These are phyloP conservation scores for Drosophila testacea DNA, from an alignment of 2,888 invertebrate species.

Conservation along the genomic window DNA sequence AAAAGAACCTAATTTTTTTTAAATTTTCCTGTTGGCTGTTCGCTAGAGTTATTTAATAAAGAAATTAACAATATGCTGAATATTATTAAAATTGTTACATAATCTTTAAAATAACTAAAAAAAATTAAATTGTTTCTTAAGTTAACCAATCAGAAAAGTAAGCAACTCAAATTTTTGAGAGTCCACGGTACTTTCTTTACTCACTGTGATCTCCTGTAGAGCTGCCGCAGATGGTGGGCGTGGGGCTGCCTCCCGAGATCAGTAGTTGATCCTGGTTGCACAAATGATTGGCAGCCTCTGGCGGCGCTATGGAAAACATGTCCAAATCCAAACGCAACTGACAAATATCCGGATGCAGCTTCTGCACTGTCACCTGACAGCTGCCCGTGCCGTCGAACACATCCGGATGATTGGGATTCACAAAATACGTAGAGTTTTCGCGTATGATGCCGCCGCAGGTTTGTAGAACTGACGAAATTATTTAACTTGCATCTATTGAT, in stretches of 20 bases:
- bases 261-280: constrained; percentile 95
- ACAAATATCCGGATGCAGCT: constrained; percentile 92
- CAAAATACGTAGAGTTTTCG: constrained; percentile 95
- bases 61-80: too few relatives aligned
- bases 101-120: too few relatives aligned
- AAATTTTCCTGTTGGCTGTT: too few relatives aligned
- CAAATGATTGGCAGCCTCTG: constrained; percentile 91
- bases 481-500: neutral
- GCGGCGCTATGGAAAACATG: constrained; percentile 91
- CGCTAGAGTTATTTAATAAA: too few relatives aligned
- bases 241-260: constrained; percentile 92
- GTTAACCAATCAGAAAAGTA: too few relatives aligned
- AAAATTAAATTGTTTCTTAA: too few relatives aligned
- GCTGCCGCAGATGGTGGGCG: constrained; percentile 92
- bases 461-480: constrained; percentile 88
- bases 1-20: too few relatives aligned
- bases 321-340: constrained; percentile 94
- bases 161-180: neutral
- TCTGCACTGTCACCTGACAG: constrained; percentile 93
- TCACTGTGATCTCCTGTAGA: constrained; percentile 93
- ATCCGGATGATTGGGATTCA: constrained; percentile 92
- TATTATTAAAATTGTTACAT: too few relatives aligned
- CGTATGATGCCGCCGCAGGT: constrained; percentile 91
- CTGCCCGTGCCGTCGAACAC: constrained; percentile 91
- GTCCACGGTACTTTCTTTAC: constrained; percentile 13